These are phyloP conservation scores for Uloborus diversus DNA, from an alignment of 1,140 invertebrate genomes.

Conservation along the genomic window DNA sequence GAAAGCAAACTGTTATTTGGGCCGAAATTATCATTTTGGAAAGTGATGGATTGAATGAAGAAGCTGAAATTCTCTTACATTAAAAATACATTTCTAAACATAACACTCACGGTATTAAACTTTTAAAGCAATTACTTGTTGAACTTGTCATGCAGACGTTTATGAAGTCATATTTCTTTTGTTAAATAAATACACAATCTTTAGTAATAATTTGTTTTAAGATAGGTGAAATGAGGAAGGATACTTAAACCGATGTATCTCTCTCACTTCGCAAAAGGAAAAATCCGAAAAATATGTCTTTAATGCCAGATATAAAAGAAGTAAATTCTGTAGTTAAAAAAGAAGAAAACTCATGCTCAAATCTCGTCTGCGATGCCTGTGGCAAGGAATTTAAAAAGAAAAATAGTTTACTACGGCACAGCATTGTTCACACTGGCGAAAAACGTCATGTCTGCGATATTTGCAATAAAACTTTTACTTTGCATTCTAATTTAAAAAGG, in stretches of 20 bases:
- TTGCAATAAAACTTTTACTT: constrained; percentile 12
- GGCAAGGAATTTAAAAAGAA: neutral
- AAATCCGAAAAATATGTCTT: neutral
- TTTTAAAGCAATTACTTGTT: too few species aligned
- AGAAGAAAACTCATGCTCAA: constrained; percentile 95
- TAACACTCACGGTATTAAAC: too few species aligned
- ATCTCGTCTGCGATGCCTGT: constrained; percentile 74
- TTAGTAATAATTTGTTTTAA: neutral
- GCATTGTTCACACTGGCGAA: constrained; percentile 16
- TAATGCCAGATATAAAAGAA: constrained; percentile 78
- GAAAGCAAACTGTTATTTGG: too few species aligned
- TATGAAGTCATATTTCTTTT: too few species aligned
- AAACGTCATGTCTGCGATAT: constrained; percentile 29
- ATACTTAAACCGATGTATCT: neutral
- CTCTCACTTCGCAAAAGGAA: too few species aligned
- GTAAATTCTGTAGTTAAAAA: constrained; percentile 97
- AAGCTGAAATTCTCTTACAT: too few species aligned
- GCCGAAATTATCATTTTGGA: too few species aligned
- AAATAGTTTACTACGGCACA: neutral
- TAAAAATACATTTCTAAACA: too few species aligned
- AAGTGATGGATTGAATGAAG: too few species aligned
- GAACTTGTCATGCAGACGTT: too few species aligned
- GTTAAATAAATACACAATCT: neutral
- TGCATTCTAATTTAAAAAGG: neutral
- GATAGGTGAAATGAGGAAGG: neutral